These are phyloP conservation scores for Monochamus saltuarius DNA, from an alignment of 1,140 invertebrate genomes.

Conservation along the genomic window DNA sequence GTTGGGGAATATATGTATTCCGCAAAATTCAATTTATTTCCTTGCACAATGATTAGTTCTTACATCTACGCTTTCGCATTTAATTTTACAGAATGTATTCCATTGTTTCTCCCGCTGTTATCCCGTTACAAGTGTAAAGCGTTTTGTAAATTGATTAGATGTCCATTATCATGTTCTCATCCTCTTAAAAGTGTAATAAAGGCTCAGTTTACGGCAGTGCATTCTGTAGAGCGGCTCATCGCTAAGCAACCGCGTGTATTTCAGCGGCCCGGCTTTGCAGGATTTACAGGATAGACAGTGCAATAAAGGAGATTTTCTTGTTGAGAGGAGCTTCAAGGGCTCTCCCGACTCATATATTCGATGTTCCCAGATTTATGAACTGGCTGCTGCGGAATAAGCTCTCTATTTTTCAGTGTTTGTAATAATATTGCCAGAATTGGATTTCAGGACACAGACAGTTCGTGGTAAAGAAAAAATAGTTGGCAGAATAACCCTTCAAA, in stretches of 20 bases:
- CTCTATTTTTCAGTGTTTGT: not conserved
- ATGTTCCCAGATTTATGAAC: slow-evolving; percentile 47
- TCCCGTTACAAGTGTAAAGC: slow-evolving; percentile 3
- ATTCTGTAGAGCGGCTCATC: slow-evolving; percentile 35
- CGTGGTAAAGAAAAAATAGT: too few species aligned
- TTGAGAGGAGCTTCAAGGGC: slow-evolving; percentile 46
- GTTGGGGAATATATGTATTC: too few species aligned
- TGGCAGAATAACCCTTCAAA: too few species aligned
- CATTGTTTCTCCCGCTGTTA: slow-evolving; percentile 1
- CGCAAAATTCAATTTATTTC: not conserved
- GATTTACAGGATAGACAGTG: slow-evolving; percentile 50
- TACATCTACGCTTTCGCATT: not conserved
- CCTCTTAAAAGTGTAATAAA: slow-evolving; percentile 45
- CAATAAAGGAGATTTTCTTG: slow-evolving; percentile 54
- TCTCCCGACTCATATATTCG: slow-evolving; percentile 44
- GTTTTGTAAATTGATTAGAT: slow-evolving; percentile 26
- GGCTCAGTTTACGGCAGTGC: slow-evolving; percentile 28
- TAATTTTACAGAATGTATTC: not conserved
- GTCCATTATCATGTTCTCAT: slow-evolving; percentile 31
- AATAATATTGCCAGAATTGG: too few species aligned
- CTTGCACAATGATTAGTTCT: not conserved
- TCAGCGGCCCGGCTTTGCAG: slow-evolving; percentile 36
- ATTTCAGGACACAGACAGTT: not conserved
- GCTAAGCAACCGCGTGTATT: slow-evolving; percentile 44
- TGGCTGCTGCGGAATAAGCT: slow-evolving; percentile 13